These are phyloP conservation scores for Rhagonycha fulva DNA, from an alignment of 2,888 invertebrate genomes.

Conservation along the genomic window DNA sequence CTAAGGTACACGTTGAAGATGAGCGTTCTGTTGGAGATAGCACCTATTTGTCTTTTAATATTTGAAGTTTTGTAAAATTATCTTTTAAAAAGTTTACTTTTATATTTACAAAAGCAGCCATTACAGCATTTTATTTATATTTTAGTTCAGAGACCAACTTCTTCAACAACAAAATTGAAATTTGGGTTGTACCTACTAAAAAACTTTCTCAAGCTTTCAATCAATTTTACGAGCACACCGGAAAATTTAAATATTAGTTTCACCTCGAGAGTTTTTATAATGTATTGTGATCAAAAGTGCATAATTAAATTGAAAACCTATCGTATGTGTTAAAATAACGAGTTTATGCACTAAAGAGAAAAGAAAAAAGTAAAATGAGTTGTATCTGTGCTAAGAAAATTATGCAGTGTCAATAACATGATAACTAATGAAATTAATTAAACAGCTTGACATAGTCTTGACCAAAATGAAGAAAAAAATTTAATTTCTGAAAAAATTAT, in stretches of 20 bases:
- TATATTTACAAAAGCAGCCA: too few species aligned
- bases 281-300: background rate
- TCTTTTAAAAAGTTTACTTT: too few species aligned
- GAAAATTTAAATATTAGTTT: background rate
- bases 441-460: too few species aligned
- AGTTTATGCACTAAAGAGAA: too few species aligned
- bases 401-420: too few species aligned
- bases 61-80: too few species aligned
- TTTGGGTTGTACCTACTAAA: background rate
- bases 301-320: background rate
- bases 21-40: too few species aligned
- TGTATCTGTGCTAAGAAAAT: background rate
- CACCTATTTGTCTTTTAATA: too few species aligned
- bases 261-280: background rate
- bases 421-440: too few species aligned
- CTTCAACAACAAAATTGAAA: background rate
- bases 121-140: background rate
- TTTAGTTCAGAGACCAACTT: background rate
- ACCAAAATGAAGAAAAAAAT: too few species aligned
- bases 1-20: too few species aligned
- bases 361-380: background rate
- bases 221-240: background rate
- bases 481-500: too few species aligned
- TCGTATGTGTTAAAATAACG: background rate
- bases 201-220: background rate